A percentile compares a stretch with the other conserved stretches of the same genome.
Conservation (phyloP, 2,797 vertebrate species). For the Caiman crocodilus region DNA sequence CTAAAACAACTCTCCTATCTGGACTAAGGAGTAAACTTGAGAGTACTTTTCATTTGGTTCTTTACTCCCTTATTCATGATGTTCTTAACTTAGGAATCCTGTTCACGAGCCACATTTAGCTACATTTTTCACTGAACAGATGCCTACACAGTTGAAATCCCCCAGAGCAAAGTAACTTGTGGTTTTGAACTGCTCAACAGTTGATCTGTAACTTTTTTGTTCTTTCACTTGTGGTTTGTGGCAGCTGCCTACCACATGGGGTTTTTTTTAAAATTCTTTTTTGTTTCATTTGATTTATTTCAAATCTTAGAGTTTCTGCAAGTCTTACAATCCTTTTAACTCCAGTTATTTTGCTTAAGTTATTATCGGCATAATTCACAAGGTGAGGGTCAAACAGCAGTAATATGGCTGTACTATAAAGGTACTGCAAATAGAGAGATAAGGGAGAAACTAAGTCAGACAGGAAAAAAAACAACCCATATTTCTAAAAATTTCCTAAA, state of each 20-base stretch:
- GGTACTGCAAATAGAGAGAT: too few relatives aligned
- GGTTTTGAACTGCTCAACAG: not conserved
- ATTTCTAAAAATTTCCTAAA: too few relatives aligned
- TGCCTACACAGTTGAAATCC: not conserved
- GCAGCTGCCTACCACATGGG: not conserved
- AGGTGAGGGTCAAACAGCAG: too few relatives aligned
- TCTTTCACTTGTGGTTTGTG: not conserved
- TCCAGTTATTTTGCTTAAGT: too few relatives aligned
- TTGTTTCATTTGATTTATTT: not conserved
- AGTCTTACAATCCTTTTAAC: too few relatives aligned
- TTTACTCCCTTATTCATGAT: not conserved
- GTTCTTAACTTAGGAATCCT: not conserved
- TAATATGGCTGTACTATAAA: too few relatives aligned
- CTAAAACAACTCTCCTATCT: not conserved
- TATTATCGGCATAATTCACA: too few relatives aligned
- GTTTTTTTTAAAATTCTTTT: not conserved
- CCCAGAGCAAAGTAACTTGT: not conserved
- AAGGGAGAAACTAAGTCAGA: too few relatives aligned
- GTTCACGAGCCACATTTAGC: not conserved
- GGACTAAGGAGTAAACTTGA: not conserved
- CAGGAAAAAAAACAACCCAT: too few relatives aligned
- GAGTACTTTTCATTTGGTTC: not conserved
- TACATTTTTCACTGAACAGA: not conserved
- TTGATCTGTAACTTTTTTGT: not conserved
- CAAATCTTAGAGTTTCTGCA: too few relatives aligned